Conservation (phyloP, 2,888 invertebrate genomes). For the Eremobia ochroleuca region DNA sequence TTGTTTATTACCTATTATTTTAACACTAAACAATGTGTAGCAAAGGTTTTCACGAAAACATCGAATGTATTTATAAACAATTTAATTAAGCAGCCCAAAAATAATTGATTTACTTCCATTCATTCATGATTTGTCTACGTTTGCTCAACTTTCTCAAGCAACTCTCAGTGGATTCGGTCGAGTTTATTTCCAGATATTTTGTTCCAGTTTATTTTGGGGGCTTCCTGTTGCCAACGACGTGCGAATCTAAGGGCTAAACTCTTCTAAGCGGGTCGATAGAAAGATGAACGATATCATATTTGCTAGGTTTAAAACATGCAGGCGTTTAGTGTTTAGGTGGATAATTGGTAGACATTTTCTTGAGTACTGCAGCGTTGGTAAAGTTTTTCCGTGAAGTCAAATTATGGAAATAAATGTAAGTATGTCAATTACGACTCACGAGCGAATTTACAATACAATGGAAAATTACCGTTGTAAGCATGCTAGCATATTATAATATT, state of each 20-base stretch:
- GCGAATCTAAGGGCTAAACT: slow-evolving; percentile 88
- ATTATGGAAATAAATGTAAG: neutral
- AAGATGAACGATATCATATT: neutral
- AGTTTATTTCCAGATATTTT: slow-evolving; percentile 89
- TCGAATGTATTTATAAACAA: slow-evolving; percentile 10
- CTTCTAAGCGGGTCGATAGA: slow-evolving; percentile 35
- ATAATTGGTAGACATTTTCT: neutral
- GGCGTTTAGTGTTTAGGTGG: neutral
- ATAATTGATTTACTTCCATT: slow-evolving; percentile 43
- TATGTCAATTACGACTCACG: slow-evolving; percentile 27
- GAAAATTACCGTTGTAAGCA: slow-evolving; percentile 1
- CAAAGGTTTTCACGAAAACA: neutral
- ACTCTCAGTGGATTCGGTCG: slow-evolving; percentile 76
- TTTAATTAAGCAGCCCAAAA: slow-evolving; percentile 40
- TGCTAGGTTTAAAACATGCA: neutral
- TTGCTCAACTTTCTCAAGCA: slow-evolving; percentile 66
- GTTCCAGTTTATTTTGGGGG: slow-evolving; percentile 88
- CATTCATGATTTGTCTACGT: slow-evolving; percentile 53
- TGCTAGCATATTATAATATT: neutral
- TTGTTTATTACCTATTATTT: neutral
- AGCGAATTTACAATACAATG: slow-evolving; percentile 20
- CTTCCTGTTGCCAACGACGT: slow-evolving; percentile 87
- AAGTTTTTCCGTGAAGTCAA: neutral
- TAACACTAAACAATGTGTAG: slow-evolving; percentile 9
- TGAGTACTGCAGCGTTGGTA: neutral